Base-by-base conservation (phyloP, 2,797 vertebrate species). In the Lates japonicus region DNA sequence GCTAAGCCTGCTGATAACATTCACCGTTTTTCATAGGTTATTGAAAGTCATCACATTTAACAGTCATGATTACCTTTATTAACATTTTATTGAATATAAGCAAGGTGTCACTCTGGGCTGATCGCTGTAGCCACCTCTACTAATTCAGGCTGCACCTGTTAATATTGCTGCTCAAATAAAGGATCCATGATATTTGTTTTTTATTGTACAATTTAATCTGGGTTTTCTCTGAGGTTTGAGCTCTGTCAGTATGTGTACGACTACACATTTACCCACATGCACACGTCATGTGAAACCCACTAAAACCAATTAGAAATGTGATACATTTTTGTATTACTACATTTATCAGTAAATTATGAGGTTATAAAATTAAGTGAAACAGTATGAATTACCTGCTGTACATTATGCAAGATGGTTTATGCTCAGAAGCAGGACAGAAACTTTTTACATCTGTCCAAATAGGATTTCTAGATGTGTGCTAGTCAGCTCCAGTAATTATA, bases 391-490 rank as follows among this genome's bases (percentile, higher is more conserved):
- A 41, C 5, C 5, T 31, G 22, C 12, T 17, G 5, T 63, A 39
- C 51, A 29, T 91, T 90, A 87, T 52, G 62, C 74, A 90, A 90
- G 59, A 37, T 46, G 39, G 42, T 74, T 72, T 62, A 71, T 31
- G 29, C 51, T 63, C 31, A 54, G 77, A 68, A 65, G 22, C 42
- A 68, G 69, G 75, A n/a, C 54, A 81, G 42, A 77, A 59, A 55
- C 22, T 49, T 58, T 75, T 59, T 41, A 46, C 3, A 0, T 80
- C 52, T 20, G 1, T 25, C 35, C 55, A 82, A 91, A 87, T 75
- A 84, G 85, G 87, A 91, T 91, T 88, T 88, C 46, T 78, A 17
- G 3, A 64, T 22, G 22, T 62, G 68, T 76, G 46, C 37, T 20
- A 39, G 74, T 46, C 49, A 1, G 3, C 29, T 0, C 8, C 20